Conservation (phyloP, 2,888 invertebrate species). For the Dynastes grantii region DNA sequence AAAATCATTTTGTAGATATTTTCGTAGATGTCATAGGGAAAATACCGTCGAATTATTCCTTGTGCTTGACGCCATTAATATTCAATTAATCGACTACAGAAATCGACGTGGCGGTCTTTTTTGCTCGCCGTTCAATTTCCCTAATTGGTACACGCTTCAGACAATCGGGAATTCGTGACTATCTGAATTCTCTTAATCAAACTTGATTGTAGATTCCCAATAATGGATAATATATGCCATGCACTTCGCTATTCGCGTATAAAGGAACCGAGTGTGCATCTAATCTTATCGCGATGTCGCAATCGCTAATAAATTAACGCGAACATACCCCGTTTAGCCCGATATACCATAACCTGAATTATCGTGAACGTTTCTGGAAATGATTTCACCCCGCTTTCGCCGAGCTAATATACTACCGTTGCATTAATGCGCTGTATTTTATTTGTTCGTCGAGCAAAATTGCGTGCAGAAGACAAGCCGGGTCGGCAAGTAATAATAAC, state of each 20-base stretch:
- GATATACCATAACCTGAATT: neutral
- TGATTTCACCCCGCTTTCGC: too few species aligned
- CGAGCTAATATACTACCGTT: too few species aligned
- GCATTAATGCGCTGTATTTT: too few species aligned
- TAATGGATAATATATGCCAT: constrained; percentile 25
- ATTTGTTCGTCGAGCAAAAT: too few species aligned
- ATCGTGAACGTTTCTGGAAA: too few species aligned
- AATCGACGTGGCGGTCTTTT: neutral
- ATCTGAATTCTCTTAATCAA: constrained; percentile 13
- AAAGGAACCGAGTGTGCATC: constrained; percentile 5
- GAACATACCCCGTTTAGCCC: constrained; percentile 15
- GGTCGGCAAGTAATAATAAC: too few species aligned
- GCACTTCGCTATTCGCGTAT: neutral
- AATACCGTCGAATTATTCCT: too few species aligned
- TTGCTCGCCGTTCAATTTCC: constrained; percentile 20
- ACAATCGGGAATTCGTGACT: constrained; percentile 24
- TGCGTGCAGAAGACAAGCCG: too few species aligned
- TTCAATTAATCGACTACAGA: neutral
- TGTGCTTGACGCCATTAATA: neutral
- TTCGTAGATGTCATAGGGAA: too few species aligned
- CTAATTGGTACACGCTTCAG: constrained; percentile 25
- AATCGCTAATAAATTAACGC: constrained; percentile 20
- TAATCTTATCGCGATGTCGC: constrained; percentile 24
- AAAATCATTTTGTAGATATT: too few species aligned
- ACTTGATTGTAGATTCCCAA: constrained; percentile 25